Conservation (phyloP, 2,797 vertebrate species). For the Enoplosus armatus region DNA sequence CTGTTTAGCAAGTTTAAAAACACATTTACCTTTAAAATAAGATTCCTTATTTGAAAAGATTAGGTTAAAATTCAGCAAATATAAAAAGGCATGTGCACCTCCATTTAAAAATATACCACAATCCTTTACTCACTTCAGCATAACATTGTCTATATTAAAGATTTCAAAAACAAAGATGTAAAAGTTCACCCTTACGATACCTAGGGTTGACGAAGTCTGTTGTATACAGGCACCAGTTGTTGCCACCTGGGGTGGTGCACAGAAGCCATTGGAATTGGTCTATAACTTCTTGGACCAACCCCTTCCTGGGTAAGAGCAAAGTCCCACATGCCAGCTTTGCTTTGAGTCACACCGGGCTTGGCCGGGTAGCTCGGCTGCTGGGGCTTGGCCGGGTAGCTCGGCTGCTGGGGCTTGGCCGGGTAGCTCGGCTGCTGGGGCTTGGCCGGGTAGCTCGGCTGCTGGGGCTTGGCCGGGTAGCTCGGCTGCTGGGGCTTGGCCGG, state of each 20-base stretch:
- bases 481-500: background rate
- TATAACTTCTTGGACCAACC: background rate
- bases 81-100: background rate
- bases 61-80: too few relatives aligned
- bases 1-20: background rate
- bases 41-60: background rate
- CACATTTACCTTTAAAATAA: background rate
- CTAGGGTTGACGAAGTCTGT: rapidly evolving
- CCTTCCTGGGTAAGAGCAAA: background rate
- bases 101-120: background rate
- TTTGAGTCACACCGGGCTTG: background rate
- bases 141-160: background rate
- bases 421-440: background rate
- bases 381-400: background rate
- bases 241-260: background rate
- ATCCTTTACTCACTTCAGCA: background rate
- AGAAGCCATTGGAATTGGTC: background rate
- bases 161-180: background rate
- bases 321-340: conserved; percentile 9
- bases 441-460: background rate
- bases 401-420: background rate
- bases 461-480: background rate
- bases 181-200: background rate
- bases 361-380: background rate
- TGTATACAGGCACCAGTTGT: background rate